Evolutionary conservation across 2,888 invertebrate species (phyloP).

Genomic region (Pseudeuparius sepicola): DNA sequence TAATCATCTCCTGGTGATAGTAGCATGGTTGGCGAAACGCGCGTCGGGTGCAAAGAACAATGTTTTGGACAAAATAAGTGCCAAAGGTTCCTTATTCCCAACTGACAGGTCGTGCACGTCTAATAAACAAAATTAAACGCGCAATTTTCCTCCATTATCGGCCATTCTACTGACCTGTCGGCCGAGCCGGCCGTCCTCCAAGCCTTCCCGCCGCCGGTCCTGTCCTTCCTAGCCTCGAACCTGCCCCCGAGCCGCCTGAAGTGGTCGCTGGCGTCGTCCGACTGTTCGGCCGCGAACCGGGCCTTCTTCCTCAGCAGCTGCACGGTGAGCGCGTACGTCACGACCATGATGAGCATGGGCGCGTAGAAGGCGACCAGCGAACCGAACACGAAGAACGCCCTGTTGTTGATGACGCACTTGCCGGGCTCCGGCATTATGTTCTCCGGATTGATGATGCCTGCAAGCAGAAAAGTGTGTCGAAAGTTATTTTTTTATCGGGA

Average conservation of each 20-base stretch:
- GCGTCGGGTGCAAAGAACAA: too few species aligned
- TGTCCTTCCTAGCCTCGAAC: too few species aligned
- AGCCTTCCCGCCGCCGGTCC: constrained; percentile 19
- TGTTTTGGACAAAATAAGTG: too few species aligned
- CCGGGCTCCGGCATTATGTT: constrained; percentile 75
- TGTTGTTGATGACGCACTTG: constrained; percentile 73
- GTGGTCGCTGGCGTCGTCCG: constrained; percentile 50
- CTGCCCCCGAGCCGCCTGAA: constrained; percentile 44
- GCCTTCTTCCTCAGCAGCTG: constrained; percentile 74
- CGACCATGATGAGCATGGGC: constrained; percentile 90
- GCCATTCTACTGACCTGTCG: constrained; percentile 34
- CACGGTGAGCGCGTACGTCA: constrained; percentile 83
- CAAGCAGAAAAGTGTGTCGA: too few species aligned
- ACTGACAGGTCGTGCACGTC: too few species aligned
- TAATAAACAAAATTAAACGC: too few species aligned
- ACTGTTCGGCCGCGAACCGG: constrained; percentile 56
- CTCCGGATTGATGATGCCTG: constrained; percentile 63
- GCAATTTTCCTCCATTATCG: too few species aligned
- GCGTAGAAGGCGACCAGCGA: constrained; percentile 91
- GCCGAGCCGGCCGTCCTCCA: constrained; percentile 39
- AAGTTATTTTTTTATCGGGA: too few species aligned
- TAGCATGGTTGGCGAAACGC: too few species aligned
- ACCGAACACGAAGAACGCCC: constrained; percentile 82
- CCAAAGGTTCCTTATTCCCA: too few species aligned
- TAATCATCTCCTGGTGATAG: too few species aligned